Evolutionary conservation across 2,888 invertebrate genomes (phyloP).

Genomic region (Andrena trimmerana): DNA sequence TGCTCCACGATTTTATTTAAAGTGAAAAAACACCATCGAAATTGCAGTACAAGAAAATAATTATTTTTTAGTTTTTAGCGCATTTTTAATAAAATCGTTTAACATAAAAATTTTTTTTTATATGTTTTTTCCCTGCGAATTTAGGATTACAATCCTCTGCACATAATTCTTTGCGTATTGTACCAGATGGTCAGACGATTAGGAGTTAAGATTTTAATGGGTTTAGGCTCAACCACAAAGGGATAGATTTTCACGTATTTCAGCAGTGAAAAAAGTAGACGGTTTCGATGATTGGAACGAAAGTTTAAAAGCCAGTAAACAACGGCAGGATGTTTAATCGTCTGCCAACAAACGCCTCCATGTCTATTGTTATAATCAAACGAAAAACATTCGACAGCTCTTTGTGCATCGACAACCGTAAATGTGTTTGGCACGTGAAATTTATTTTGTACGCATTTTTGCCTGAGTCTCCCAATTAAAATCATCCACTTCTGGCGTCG

Average conservation of each 20-base stretch:
- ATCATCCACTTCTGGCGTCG: not conserved
- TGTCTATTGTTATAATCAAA: not conserved
- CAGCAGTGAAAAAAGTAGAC: not conserved
- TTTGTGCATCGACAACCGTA: not conserved
- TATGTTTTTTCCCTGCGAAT: too few species aligned
- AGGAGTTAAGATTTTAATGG: too few species aligned
- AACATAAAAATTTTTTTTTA: too few species aligned
- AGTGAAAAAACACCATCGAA: too few species aligned
- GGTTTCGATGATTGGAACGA: conserved; percentile 6
- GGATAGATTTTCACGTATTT: not conserved
- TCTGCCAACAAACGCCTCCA: not conserved
- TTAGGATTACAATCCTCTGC: too few species aligned
- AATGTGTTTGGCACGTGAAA: not conserved
- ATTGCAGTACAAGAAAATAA: too few species aligned
- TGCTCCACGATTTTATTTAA: too few species aligned
- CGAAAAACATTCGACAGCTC: not conserved
- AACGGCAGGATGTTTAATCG: not conserved
- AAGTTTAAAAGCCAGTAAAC: conserved; percentile 13
- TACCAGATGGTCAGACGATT: too few species aligned
- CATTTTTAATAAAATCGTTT: too few species aligned
- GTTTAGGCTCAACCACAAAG: too few species aligned
- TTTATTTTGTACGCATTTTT: conserved; percentile 9
- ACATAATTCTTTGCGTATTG: too few species aligned
- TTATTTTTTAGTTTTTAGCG: too few species aligned
- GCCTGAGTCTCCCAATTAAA: not conserved